These are phyloP conservation scores for Eupelmus urozonus DNA, from an alignment of 2,888 invertebrate species.

Conservation along the genomic window DNA sequence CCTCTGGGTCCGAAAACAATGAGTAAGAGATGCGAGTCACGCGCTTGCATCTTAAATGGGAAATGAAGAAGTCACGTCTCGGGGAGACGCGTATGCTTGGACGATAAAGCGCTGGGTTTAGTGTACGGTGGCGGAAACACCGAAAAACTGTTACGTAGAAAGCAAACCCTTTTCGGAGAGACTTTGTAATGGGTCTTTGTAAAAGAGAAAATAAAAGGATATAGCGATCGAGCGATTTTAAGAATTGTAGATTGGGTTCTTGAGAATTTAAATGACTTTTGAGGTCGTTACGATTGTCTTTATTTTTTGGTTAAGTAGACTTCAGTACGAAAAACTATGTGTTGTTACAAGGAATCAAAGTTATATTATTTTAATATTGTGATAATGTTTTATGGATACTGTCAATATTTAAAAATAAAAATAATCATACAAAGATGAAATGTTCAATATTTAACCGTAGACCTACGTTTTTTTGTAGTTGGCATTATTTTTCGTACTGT, in stretches of 20 bases:
- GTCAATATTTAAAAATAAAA: too few relatives aligned
- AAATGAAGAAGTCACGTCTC: conserved; percentile 36
- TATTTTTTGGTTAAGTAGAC: neutral
- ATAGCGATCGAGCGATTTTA: neutral
- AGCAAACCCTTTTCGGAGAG: neutral
- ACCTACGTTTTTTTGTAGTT: too few relatives aligned
- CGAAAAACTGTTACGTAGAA: conserved; percentile 9
- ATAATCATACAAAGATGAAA: too few relatives aligned
- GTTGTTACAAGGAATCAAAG: too few relatives aligned
- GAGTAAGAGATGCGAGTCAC: conserved; percentile 26
- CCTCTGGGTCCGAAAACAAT: conserved; percentile 17
- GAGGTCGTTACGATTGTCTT: too few relatives aligned
- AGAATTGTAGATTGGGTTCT: neutral
- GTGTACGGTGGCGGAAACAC: neutral
- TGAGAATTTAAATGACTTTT: too few relatives aligned
- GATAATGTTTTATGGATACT: too few relatives aligned
- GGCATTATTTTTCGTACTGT: too few relatives aligned
- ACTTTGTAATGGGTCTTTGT: neutral
- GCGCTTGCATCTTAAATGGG: conserved; percentile 24
- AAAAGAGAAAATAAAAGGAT: neutral
- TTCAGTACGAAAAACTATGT: too few relatives aligned
- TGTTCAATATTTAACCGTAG: too few relatives aligned
- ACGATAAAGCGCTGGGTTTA: neutral
- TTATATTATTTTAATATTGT: too few relatives aligned
- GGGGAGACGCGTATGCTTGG: neutral